Evolutionary conservation across 2,113 vertebrate genomes (phyloP).

Genomic region (Centrocercus urophasianus): DNA sequence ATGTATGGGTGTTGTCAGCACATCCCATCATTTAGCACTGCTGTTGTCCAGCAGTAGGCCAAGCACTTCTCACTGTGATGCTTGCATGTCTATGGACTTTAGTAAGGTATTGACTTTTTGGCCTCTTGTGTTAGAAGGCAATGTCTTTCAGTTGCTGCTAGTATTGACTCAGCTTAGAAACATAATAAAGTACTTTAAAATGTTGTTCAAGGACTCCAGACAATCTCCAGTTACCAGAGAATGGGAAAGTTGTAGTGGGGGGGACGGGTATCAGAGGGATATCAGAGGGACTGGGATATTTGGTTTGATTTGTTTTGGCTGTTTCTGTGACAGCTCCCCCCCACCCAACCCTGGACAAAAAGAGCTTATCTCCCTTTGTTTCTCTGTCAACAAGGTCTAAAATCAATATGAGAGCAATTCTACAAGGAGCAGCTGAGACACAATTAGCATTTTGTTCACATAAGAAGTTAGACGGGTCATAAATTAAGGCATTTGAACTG

Average conservation of each 20-base stretch:
- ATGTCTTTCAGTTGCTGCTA: neutral
- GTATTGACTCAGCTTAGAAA: neutral
- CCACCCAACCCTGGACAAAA: neutral
- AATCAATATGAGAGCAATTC: neutral
- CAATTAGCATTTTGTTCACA: neutral
- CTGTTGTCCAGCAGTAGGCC: neutral
- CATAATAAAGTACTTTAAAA: neutral
- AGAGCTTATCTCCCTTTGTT: neutral
- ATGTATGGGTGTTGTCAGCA: accelerated
- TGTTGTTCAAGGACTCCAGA: neutral
- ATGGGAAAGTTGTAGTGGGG: accelerated
- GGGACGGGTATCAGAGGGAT: neutral
- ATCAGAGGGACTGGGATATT: neutral
- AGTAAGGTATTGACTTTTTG: accelerated
- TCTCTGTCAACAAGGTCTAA: neutral
- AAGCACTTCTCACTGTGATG: neutral
- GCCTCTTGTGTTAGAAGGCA: neutral
- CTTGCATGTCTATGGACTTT: neutral
- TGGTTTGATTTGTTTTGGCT: neutral
- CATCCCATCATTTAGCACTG: accelerated
- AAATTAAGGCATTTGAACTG: neutral
- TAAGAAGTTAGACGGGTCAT: neutral
- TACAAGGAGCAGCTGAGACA: neutral
- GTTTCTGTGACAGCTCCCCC: neutral
- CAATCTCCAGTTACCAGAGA: neutral